phyloP scores from a whole-genome alignment of 2,113 vertebrate species.

The Hydrolagus affinis region DNA sequence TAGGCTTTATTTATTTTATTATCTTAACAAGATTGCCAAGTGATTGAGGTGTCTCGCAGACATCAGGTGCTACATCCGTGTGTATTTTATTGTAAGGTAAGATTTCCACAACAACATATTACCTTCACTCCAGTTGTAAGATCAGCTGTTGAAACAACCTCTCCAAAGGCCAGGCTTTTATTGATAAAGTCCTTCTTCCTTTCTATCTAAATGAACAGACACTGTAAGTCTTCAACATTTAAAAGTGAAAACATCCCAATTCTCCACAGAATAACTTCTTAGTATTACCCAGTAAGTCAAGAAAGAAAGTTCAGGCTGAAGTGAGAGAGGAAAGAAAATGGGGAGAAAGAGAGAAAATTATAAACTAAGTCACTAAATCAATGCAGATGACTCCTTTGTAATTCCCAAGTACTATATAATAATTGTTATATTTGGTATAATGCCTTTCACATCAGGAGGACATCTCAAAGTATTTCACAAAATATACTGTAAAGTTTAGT shows the following conservation, averaged over 20 bases:
- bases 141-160: slow-evolving; percentile 47
- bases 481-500: no score
- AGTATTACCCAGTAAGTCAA: neutral
- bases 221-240: neutral
- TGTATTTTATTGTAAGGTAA: neutral
- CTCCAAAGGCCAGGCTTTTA: slow-evolving; percentile 44
- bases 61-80: no score
- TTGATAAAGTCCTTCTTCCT: slow-evolving; percentile 44
- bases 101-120: neutral
- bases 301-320: no score
- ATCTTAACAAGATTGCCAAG: no score
- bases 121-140: slow-evolving; percentile 52
- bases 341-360: neutral
- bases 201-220: slow-evolving; percentile 36
- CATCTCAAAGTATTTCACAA: no score
- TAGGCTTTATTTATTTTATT: no score
- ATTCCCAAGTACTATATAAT: no score
- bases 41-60: no score
- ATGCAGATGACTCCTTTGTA: no score
- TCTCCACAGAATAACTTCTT: neutral
- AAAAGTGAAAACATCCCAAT: neutral
- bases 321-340: neutral
- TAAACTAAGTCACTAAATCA: neutral
- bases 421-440: no score
- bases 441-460: no score